Evolutionary conservation across 2,113 vertebrate species (phyloP), one percentile per base, ranked within the genome.

Genomic region (Tachuris rubrigastra): DNA sequence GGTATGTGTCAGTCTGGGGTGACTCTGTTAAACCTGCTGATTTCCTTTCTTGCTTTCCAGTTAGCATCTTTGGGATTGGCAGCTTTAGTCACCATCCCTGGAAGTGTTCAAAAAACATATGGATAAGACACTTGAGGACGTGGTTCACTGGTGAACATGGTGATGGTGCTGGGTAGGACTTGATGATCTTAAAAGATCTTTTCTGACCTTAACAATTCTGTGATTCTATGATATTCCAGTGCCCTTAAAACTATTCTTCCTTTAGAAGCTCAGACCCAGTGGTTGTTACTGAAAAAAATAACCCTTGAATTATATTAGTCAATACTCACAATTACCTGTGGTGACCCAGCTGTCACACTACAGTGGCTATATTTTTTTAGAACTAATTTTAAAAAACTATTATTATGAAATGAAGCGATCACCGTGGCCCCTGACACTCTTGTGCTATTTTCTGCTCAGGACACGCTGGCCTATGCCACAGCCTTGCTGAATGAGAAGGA

Each of bases 401-500:
- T 42, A 35, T 24, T 67, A 25, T 88, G 69, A 71, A 60, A 63
- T 22, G 3, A 71, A 63, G 17, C 25, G 42, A 42, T 87, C 11
- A 3, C 9, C 7, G 6, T 5, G 16, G 31, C 13, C 33, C 2
- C 53, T 96, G 85, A 83, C 72, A 4, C 10, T 73, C 56, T 47
- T 60, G 75, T 58, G 14, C 25, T 81, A 19, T 37, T 69, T 80
- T 73, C 79, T 52, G n/a, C 74, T 17, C 94, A 99, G 99, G 99
- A 99, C 92, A 99, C 99, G 0, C 77, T 99, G 95, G 99, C 99
- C 17, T 99, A 99, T 39, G 99, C 99, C 96, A 99, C 99, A 27
- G 99, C 99, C 41, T 95, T 99, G 97, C 96, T 99, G 95, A 99
- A 99, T 30, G 99, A 99, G 85, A 99, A 99, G 92, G 99, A 99